These are phyloP conservation scores for Boloria selene DNA, from an alignment of 2,888 invertebrate genomes.

Conservation along the genomic window DNA sequence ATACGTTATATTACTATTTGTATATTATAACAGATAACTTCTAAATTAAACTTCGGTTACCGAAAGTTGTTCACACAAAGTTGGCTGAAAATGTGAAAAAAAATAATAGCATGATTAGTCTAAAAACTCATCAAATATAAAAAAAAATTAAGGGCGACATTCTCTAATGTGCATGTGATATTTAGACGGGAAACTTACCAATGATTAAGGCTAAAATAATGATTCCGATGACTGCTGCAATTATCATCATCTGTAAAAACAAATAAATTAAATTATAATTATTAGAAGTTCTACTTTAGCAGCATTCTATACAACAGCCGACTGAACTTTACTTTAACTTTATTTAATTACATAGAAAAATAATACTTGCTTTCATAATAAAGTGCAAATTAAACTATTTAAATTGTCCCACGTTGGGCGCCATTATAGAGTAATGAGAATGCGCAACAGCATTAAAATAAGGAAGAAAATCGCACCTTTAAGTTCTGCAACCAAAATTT, in stretches of 20 bases:
- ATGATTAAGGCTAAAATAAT: constrained; percentile 93
- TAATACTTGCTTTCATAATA: background rate
- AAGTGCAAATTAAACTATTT: background rate
- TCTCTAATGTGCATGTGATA: constrained; percentile 44
- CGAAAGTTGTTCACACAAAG: constrained; percentile 80
- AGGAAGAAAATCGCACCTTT: constrained; percentile 82
- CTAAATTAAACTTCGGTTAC: constrained; percentile 75
- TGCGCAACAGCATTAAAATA: no score
- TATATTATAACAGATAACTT: constrained; percentile 72
- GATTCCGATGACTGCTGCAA: constrained; percentile 92
- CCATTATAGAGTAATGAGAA: background rate
- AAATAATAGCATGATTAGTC: constrained; percentile 69
- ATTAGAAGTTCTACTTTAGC: background rate
- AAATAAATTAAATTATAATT: background rate
- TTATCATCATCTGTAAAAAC: constrained; percentile 91
- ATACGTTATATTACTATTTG: constrained; percentile 64
- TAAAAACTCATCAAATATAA: constrained; percentile 54
- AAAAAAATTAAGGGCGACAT: constrained; percentile 43
- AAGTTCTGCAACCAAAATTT: constrained; percentile 99
- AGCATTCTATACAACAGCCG: no score
- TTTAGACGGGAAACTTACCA: constrained; percentile 83
- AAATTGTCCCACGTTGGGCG: background rate
- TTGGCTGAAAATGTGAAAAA: constrained; percentile 79
- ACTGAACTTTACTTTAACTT: no score
- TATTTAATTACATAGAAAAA: background rate